phyloP scores from a whole-genome alignment of 2,888 invertebrate genomes.

The Dendrolimus houi region DNA sequence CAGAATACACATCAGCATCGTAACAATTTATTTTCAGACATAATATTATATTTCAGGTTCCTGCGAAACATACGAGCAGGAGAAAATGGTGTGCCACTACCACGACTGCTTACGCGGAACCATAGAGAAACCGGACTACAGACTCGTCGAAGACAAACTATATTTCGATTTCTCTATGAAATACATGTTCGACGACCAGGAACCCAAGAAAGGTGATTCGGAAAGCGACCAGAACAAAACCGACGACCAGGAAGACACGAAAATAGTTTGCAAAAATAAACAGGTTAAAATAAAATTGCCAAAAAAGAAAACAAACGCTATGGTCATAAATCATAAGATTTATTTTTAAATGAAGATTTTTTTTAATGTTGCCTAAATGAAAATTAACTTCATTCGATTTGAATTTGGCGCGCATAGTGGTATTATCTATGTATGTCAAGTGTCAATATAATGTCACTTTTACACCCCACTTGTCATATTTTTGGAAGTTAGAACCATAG shows the following conservation, averaged over 20 bases:
- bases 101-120: conserved; percentile 75
- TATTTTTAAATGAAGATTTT: conserved; percentile 39
- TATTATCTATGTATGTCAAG: too few relatives aligned
- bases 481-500: too few relatives aligned
- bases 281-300: conserved; percentile 28
- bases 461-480: too few relatives aligned
- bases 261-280: conserved; percentile 13
- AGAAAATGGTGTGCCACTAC: conserved; percentile 75
- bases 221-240: conserved; percentile 11
- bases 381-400: too few relatives aligned
- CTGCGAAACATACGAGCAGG: conserved; percentile 78
- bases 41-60: conserved; percentile 53
- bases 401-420: too few relatives aligned
- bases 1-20: too few relatives aligned
- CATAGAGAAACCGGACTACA: conserved; percentile 54
- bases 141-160: conserved; percentile 56
- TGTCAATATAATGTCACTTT: too few relatives aligned
- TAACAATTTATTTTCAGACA: too few relatives aligned
- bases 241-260: conserved; percentile 15
- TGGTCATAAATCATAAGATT: conserved; percentile 68
- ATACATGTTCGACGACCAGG: conserved; percentile 36
- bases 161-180: conserved; percentile 64
- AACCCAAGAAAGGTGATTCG: conserved; percentile 14
- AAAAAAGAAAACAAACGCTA: conserved; percentile 52
- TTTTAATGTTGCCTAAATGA: too few relatives aligned